These are phyloP conservation scores for Epistrophella euchroma DNA, from an alignment of 2,888 invertebrate species.

Conservation along the genomic window DNA sequence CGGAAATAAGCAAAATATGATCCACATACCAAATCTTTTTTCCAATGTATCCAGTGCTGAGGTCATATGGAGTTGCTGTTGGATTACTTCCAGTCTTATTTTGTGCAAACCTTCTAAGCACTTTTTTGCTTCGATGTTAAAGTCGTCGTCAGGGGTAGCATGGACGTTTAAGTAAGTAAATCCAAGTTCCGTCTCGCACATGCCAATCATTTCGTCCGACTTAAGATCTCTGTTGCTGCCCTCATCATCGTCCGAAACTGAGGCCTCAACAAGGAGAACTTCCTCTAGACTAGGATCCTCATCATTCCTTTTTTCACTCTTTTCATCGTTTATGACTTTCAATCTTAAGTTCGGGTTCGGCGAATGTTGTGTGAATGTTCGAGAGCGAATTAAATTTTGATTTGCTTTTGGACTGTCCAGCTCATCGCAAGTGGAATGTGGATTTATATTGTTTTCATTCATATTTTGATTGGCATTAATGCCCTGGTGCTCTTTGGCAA, in stretches of 20 bases:
- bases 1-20: background rate
- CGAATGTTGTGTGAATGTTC: conserved; percentile 89
- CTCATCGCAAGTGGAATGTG: conserved; percentile 48
- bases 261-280: conserved; percentile 86
- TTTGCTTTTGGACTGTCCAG: conserved; percentile 75
- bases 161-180: conserved; percentile 81
- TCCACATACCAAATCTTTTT: conserved; percentile 82
- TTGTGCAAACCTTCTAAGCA: conserved; percentile 87
- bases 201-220: conserved; percentile 46
- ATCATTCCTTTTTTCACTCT: conserved; percentile 84
- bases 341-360: conserved; percentile 85
- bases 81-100: conserved; percentile 86
- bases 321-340: conserved; percentile 84
- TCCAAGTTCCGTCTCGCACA: conserved; percentile 78
- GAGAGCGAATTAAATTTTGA: conserved; percentile 85
- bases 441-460: background rate
- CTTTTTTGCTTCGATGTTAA: conserved; percentile 87
- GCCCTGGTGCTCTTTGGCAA: conserved; percentile 85
- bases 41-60: conserved; percentile 82
- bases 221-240: conserved; percentile 54
- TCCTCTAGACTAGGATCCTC: conserved; percentile 90
- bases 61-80: conserved; percentile 87
- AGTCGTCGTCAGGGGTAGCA: conserved; percentile 85
- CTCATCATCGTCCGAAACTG: conserved; percentile 73
- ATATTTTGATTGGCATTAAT: conserved; percentile 1